Evolutionary conservation across 2,113 vertebrate species (phyloP).

Genomic region (Galeopterus variegatus): DNA sequence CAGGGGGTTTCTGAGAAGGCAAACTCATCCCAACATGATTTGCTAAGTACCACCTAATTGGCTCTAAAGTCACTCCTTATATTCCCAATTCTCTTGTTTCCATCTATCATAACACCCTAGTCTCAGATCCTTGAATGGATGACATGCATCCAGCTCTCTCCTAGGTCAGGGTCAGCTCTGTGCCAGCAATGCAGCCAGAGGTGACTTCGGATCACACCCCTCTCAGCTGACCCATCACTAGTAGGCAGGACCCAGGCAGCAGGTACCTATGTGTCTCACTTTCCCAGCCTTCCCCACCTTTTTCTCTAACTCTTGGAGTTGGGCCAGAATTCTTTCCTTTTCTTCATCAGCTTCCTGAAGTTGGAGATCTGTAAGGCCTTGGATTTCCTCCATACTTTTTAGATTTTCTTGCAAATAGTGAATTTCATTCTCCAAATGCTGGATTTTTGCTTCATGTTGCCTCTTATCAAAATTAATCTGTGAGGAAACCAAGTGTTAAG

Average conservation of each 20-base stretch:
- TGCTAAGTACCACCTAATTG: not conserved
- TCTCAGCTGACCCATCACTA: not conserved
- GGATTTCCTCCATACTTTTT: conserved; percentile 90
- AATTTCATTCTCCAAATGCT: conserved; percentile 90
- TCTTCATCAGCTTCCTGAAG: conserved; percentile 93
- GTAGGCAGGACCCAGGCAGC: not conserved
- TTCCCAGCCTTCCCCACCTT: conserved; percentile 85
- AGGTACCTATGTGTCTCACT: not conserved
- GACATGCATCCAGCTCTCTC: not conserved
- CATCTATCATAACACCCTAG: not conserved
- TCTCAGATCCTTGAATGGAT: not conserved
- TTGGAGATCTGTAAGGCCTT: conserved; percentile 90
- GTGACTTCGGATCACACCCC: not conserved
- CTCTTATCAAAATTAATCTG: conserved; percentile 89
- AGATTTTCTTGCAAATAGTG: conserved; percentile 88
- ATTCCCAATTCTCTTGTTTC: not conserved
- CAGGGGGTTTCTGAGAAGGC: not conserved
- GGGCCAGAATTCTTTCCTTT: conserved; percentile 89
- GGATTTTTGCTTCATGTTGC: conserved; percentile 87
- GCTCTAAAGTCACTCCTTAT: not conserved
- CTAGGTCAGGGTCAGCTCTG: not conserved
- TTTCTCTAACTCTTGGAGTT: conserved; percentile 91
- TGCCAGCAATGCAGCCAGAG: not conserved
- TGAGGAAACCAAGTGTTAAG: conserved; percentile 54
- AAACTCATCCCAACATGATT: not conserved